Base-by-base conservation (phyloP, 2,888 invertebrate species). In the Caenorhabditis sulstoni region DNA sequence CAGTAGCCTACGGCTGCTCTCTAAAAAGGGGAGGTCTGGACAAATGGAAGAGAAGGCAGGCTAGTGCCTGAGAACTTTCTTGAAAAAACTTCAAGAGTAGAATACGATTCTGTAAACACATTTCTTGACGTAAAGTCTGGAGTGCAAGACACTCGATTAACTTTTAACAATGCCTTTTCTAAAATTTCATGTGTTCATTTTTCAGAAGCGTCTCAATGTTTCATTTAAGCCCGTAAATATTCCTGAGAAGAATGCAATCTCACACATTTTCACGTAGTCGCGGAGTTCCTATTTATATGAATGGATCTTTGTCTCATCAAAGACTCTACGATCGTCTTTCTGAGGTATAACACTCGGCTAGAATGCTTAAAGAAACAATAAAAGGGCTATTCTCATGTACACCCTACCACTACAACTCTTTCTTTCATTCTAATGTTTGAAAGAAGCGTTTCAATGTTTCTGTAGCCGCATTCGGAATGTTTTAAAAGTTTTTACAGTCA, bases 261-360 rank as follows among this genome's bases (percentile, higher is more conserved):
- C 86, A 86, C 67, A 86, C 86, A 12, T 86, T 86, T 66, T 76
- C 85, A 11, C 76, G 85, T 22, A 81, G 82, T n/a, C 75, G 85
- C 12, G 85, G 86, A 22, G 82, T 85, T 37, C 81, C 85, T 29
- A 79, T 86, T 47, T 75, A 81, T 55, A 82, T 84, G 65, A 85
- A 86, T 67, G 84, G 85, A 44, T 81, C 82, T 18, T 78, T 79
- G 16, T 83, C 83, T n/a, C 81, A 81, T 57, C 76, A 82, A 39
- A 22, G 79, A 35, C 50, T 81, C 8, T 78, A 81, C 55, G 74
- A 82, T 58, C 52, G 81, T 16, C 64, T 81, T 23, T 75, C 79
- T n/a, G 73, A 81, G 76, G 73, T 66, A 29, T 29, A 3, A 29
- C 29, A 5, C 29, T 29, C 7, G 29, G n/a, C n/a, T n/a, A n/a